Conservation (phyloP, 2,888 invertebrate genomes). For the Machimus atricapillus region DNA sequence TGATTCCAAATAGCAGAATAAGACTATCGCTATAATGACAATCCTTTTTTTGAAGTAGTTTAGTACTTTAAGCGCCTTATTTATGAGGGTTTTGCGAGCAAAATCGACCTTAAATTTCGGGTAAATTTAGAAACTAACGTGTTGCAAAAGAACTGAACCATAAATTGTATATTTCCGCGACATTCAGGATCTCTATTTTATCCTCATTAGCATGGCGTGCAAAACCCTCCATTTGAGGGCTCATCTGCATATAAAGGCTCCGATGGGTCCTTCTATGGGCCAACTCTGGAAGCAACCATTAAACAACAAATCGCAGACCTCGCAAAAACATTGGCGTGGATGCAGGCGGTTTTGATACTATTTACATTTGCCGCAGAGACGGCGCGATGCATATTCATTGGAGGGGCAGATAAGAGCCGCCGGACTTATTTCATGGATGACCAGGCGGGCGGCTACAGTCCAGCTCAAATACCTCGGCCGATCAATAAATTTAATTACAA, state of each 20-base stretch:
- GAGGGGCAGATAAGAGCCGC: background rate
- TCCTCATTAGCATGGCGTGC: background rate
- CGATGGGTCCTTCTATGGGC: background rate
- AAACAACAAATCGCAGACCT: background rate
- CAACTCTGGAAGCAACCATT: background rate
- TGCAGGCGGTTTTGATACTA: background rate
- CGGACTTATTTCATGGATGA: slow-evolving; percentile 12
- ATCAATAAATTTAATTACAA: slow-evolving; percentile 37
- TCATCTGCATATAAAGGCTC: background rate
- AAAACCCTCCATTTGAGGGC: background rate
- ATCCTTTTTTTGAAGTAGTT: too few relatives aligned
- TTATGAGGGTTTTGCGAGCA: background rate
- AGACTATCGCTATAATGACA: too few relatives aligned
- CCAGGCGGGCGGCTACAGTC: background rate
- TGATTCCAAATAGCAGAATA: too few relatives aligned
- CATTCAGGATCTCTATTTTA: background rate
- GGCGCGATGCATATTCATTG: background rate
- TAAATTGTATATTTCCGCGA: background rate
- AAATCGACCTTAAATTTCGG: background rate
- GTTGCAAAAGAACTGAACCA: background rate
- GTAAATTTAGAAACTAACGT: background rate
- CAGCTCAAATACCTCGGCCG: background rate
- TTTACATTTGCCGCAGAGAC: background rate
- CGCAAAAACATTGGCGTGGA: background rate
- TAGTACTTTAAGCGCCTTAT: background rate